Conservation (phyloP, 2,888 invertebrate species). For the Leucozona laternaria region DNA sequence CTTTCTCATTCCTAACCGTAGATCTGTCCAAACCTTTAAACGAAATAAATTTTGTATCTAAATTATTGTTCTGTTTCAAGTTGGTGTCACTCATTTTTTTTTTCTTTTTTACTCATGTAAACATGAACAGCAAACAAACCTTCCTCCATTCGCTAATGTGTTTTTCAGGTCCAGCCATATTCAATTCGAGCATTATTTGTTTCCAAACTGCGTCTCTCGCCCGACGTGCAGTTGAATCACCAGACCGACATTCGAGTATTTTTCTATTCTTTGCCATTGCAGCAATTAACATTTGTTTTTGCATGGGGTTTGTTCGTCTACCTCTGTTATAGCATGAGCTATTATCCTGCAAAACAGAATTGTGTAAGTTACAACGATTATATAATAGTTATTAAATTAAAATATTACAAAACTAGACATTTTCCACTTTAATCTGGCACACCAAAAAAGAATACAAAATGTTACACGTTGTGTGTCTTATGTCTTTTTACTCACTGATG, state of each 20-base stretch:
- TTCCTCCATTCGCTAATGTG: conserved; percentile 37
- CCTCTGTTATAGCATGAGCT: neutral
- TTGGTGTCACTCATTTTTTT: neutral
- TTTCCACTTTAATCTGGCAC: neutral
- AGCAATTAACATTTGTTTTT: conserved; percentile 34
- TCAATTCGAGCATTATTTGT: conserved; percentile 6
- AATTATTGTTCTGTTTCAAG: too few relatives aligned
- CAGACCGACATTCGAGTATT: conserved; percentile 8
- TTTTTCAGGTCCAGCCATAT: conserved; percentile 34
- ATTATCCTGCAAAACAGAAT: neutral
- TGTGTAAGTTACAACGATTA: neutral
- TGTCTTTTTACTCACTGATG: neutral
- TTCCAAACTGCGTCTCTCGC: conserved; percentile 12
- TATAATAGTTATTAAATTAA: too few relatives aligned
- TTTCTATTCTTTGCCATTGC: conserved; percentile 28
- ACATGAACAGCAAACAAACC: conserved; percentile 8
- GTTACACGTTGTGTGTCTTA: neutral
- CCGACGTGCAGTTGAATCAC: neutral
- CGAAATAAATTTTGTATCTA: neutral
- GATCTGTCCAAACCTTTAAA: conserved; percentile 50
- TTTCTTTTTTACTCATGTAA: neutral
- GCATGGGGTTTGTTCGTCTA: conserved; percentile 1
- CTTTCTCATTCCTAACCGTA: conserved; percentile 33
- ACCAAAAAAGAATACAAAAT: neutral
- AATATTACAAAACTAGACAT: neutral